Base-by-base conservation (phyloP, 2,113 vertebrate genomes). In the Bujurquina vittata region DNA sequence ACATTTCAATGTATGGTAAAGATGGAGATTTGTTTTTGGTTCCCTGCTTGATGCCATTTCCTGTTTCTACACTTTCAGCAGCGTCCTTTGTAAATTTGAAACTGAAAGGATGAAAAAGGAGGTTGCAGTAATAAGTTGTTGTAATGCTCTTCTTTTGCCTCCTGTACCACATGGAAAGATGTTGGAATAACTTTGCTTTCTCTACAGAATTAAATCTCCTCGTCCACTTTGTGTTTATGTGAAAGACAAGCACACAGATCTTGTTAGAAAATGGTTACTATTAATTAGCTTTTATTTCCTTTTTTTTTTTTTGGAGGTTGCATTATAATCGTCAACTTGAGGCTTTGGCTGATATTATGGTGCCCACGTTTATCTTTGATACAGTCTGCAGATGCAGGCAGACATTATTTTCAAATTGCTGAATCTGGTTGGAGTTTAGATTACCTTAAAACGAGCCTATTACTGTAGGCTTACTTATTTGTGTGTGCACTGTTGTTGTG, bases 401-500 rank as follows among this genome's bases (percentile, higher is more conserved):
- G 11, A 43, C 11, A 43, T 43, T 43, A 43, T 12, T 43, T 43
- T 43, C 40, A 14, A 43, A 43, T 43, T 43, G 10, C 3, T 11
- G 40, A 43, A 43, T 12, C 46, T 49, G 14, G 46, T 17, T 49
- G 4, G 10, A 17, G 46, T 49, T 49, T 49, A 49, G 43, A 67
- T 46, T 26, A 46, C 0, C 26, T 67, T 17, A 46, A 46, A 46
- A 2, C 7, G n/a, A 7, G 0, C 12, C 37, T 55, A 4, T 55
- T 55, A 10, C n/a, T 26, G 26, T 26, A 26, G 9, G 3, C 43
- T 67, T 0, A 40, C 22, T 65, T 43, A 18, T 46, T 67, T 23
- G 7, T 49, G 26, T 20, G 18, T 29, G 10, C 26, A 11, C 15
- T 26, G 37, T 17, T 56, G 7, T 22, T 46, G 63, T 46, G 11